Evolutionary conservation across 2,888 invertebrate species (phyloP).

Genomic region (Oasisia sp.): DNA sequence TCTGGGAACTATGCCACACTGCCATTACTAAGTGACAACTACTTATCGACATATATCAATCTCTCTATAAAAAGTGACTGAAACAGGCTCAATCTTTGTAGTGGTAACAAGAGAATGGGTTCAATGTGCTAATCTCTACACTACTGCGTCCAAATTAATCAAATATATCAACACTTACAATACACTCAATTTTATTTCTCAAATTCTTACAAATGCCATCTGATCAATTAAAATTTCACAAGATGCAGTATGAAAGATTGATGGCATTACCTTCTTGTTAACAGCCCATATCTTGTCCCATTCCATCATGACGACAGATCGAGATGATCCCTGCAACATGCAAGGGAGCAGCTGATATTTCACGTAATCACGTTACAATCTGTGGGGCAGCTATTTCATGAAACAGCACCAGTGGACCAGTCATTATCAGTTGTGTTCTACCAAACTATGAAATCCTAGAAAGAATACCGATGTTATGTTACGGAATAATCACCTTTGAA

Average conservation of each 20-base stretch:
- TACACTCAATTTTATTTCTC: too few relatives aligned
- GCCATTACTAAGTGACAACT: too few relatives aligned
- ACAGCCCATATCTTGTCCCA: slow-evolving; percentile 99
- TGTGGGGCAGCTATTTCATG: background rate
- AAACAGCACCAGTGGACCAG: background rate
- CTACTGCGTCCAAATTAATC: background rate
- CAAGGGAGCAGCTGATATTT: background rate
- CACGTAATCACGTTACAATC: background rate
- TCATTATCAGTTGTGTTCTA: background rate
- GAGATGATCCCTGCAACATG: slow-evolving; percentile 83
- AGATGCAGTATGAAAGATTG: background rate
- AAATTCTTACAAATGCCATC: background rate
- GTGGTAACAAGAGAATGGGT: too few relatives aligned
- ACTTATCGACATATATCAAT: too few relatives aligned
- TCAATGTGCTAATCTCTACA: too few relatives aligned
- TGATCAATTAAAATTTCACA: background rate
- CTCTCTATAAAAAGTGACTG: too few relatives aligned
- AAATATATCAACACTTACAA: background rate
- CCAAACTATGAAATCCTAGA: background rate
- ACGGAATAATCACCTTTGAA: background rate
- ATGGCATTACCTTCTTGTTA: slow-evolving; percentile 88
- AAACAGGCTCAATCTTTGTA: too few relatives aligned
- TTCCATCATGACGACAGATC: slow-evolving; percentile 98
- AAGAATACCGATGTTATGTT: background rate
- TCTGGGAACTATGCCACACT: too few relatives aligned